A percentile compares a stretch with the other conserved stretches of the same genome.
Conservation (phyloP, 2,113 vertebrate species). For the Corydoras sp. region DNA sequence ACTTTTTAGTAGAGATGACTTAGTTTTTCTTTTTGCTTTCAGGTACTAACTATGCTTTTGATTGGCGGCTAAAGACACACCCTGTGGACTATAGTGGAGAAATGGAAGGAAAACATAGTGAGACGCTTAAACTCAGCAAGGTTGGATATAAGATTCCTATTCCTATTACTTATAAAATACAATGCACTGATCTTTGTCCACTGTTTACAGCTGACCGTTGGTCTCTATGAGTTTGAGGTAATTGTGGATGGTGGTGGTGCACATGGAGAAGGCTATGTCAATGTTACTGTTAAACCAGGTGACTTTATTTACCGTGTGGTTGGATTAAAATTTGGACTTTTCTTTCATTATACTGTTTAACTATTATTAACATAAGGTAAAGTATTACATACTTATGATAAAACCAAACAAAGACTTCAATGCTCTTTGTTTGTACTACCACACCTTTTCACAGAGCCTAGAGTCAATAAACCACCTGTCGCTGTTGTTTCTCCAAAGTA, state of each 20-base stretch:
- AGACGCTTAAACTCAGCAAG: slow-evolving; percentile 84
- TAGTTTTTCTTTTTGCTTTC: slow-evolving; percentile 23
- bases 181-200: slow-evolving; percentile 1
- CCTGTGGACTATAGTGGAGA: slow-evolving; percentile 88
- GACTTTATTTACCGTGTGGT: not conserved
- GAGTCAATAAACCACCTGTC: slow-evolving; percentile 87
- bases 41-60: slow-evolving; percentile 81
- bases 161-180: too few species aligned
- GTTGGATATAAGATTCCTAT: slow-evolving; percentile 50
- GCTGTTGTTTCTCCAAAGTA: slow-evolving; percentile 88
- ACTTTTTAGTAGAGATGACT: not conserved
- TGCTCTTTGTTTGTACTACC: not conserved
- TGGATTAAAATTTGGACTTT: not conserved
- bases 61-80: slow-evolving; percentile 89
- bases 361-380: not conserved
- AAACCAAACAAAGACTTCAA: not conserved
- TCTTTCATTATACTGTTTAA: too few species aligned
- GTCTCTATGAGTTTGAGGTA: slow-evolving; percentile 91
- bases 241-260: slow-evolving; percentile 74
- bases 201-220: slow-evolving; percentile 80
- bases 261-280: slow-evolving; percentile 86
- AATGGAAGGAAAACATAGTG: slow-evolving; percentile 83
- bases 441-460: slow-evolving; percentile 74
- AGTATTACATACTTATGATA: not conserved
- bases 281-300: slow-evolving; percentile 95